Base-by-base conservation (phyloP, 2,113 vertebrate species). In the Callaeas wilsoni region DNA sequence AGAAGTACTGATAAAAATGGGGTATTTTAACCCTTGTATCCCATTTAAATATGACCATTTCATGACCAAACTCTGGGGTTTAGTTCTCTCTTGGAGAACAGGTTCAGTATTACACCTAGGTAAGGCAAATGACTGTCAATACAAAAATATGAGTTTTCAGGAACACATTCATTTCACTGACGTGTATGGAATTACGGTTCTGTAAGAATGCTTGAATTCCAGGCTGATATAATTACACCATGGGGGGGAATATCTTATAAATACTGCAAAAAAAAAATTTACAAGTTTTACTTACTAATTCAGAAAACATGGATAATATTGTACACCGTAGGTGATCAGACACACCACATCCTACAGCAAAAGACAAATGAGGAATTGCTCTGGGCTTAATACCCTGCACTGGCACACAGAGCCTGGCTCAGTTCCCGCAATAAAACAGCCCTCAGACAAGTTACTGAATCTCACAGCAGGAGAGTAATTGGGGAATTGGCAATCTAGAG, bases 151-250 rank as follows among this genome's bases (percentile, higher is more conserved):
- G 13, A 27, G 11, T 47, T 64, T 53, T 65, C 37, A 90, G 35
- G 9, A 78, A n/a, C 18, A 52, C 6, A 10, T 12, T 37, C 2
- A 49, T 46, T 87, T 73, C 35, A 56, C 5, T 41, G 17, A 74
- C 39, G 17, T 32, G 3, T 17, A 32, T 22, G 9, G 21, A 81
- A 65, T 41, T 39, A 50, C 22, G 52, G 3, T 33, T 86, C 21
- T 68, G 29, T 10, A 21, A 32, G 30, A 78, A 53, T 5, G 5
- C 6, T 50, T 65, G 16, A 26, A 79, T 62, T 93, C 77, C 33
- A 64, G 64, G 5, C 22, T 60, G 35, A 49, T 33, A n/a, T 1
- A 50, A 7, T 37, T 46, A 39, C 0, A 0, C 3, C 1, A 8
- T 2, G 2, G 9, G 12, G 14, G 4, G 1, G 1, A 35, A 4